A percentile compares a stretch with the other conserved stretches of the same genome.
Evolutionary conservation across 2,113 vertebrate species (phyloP).

Genomic region (Daubentonia madagascariensis): DNA sequence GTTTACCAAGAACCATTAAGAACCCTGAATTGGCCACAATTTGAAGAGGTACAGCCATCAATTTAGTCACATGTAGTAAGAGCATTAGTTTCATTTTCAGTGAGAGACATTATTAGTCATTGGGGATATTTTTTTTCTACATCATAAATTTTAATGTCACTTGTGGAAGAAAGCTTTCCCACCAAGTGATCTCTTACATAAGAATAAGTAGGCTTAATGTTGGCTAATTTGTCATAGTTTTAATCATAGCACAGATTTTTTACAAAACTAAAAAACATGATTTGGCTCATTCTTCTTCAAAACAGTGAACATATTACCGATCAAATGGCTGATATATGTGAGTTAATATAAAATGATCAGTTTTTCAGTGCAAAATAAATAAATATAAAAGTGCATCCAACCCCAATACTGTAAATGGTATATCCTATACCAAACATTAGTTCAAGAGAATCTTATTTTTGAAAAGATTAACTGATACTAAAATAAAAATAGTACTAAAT

Average conservation of each 20-base stretch:
- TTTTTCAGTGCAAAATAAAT: conserved; percentile 20
- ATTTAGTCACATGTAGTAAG: not conserved
- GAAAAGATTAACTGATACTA: not conserved
- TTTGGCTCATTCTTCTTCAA: conserved; percentile 51
- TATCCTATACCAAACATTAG: not conserved
- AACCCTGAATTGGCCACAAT: not conserved
- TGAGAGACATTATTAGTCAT: conserved; percentile 31
- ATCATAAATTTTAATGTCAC: conserved; percentile 65
- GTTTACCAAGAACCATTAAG: not conserved
- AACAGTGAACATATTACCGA: conserved; percentile 30
- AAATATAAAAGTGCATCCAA: not conserved
- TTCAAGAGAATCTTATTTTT: conserved; percentile 30
- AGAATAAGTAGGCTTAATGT: conserved; percentile 27
- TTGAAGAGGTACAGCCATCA: not conserved
- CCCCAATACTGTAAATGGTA: not conserved
- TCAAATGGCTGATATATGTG: not conserved
- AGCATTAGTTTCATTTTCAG: not conserved
- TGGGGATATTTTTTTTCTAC: not conserved
- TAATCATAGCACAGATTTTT: conserved; percentile 38
- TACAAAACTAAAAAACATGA: not conserved
- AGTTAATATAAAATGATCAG: not conserved
- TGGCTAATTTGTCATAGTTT: not conserved
- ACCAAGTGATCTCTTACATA: conserved; percentile 14
- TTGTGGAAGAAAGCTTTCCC: not conserved
- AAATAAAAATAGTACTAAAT: not conserved